Base-by-base conservation (phyloP, 2,797 vertebrate genomes). In the Columba guinea region DNA sequence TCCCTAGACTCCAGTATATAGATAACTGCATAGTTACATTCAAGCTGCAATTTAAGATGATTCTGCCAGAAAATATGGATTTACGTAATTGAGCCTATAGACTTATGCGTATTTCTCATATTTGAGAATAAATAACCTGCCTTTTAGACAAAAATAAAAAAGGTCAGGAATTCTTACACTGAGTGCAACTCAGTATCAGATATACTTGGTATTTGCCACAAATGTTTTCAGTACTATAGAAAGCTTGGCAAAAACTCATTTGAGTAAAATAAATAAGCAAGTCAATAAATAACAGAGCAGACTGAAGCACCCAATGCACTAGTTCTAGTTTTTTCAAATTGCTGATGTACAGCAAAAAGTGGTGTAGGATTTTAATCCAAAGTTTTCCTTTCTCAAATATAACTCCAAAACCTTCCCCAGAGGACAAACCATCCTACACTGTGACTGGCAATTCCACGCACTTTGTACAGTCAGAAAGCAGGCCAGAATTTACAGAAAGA, bases 191-290 rank as follows among this genome's bases (percentile, higher is more conserved):
- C 49, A 93, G 59, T 17, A 24, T 81, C 59, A 97, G 62, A 37
- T 37, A 49, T 13, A 95, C 3, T 34, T 64, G 35, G 1, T 30
- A 16, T 73, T 80, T 58, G 65, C 19, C 70, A 13, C 21, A 53
- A 49, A 2, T 13, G 24, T 13, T 53, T 93, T 93, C 95, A 92
- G 53, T 32, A 22, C 39, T 67, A 48, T 2, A 28, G 19, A 48
- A 89, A 63, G 16, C 35, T 95, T 96, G 95, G 53, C 34, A 60
- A 91, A 97, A 94, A 87, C 53, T 48, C 20, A 18, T 4, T 8
- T 28, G 39, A 60, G 5, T 34, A 56, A 52, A 32, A 58, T 8
- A 23, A 0, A 17, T 11, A 53, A 26, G 7, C 12, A 34, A 41
- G 3, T 0, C 39, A 21, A 32, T 14, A 48, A 30, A 24, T 30